These are phyloP conservation scores for Monopterus albus DNA, from an alignment of 2,113 vertebrate species.

Conservation along the genomic window DNA sequence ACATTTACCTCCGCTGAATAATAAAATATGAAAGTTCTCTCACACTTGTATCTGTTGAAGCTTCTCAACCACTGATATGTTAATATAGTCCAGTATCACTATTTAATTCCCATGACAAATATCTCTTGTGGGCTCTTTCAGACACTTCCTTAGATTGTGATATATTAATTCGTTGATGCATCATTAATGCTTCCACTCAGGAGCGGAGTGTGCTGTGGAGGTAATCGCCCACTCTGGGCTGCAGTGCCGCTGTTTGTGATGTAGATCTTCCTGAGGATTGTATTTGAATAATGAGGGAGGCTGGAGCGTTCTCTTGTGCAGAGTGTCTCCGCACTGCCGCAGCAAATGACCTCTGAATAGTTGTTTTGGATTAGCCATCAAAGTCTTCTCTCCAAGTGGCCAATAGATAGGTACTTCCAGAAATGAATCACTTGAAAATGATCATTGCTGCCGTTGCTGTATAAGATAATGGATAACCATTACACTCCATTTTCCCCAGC, in stretches of 20 bases:
- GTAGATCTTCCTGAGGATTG: constrained; percentile 69
- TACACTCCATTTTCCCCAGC: constrained; percentile 79
- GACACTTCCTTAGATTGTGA: constrained; percentile 50
- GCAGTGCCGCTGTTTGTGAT: constrained; percentile 55
- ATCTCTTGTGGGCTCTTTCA: constrained; percentile 54
- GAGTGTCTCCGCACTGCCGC: constrained; percentile 63
- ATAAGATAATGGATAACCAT: constrained; percentile 85
- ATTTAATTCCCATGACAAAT: constrained; percentile 67
- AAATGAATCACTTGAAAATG: constrained; percentile 85
- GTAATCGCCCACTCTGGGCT: constrained; percentile 67
- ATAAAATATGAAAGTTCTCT: constrained; percentile 49
- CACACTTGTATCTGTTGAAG: constrained; percentile 9
- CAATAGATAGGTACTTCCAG: constrained; percentile 80
- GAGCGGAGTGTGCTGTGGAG: constrained; percentile 44
- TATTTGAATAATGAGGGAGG: constrained; percentile 81
- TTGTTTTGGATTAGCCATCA: constrained; percentile 83
- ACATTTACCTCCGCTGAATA: constrained; percentile 37
- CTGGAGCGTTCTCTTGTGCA: constrained; percentile 71
- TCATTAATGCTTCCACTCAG: constrained; percentile 64
- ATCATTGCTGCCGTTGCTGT: constrained; percentile 76
- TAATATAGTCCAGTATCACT: constrained; percentile 46
- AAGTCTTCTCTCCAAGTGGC: constrained; percentile 79
- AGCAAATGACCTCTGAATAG: constrained; percentile 78
- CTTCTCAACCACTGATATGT: constrained; percentile 44
- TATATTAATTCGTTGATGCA: constrained; percentile 67